Evolutionary conservation across 1,140 invertebrate genomes (phyloP).

Genomic region (Littorina saxatilis): DNA sequence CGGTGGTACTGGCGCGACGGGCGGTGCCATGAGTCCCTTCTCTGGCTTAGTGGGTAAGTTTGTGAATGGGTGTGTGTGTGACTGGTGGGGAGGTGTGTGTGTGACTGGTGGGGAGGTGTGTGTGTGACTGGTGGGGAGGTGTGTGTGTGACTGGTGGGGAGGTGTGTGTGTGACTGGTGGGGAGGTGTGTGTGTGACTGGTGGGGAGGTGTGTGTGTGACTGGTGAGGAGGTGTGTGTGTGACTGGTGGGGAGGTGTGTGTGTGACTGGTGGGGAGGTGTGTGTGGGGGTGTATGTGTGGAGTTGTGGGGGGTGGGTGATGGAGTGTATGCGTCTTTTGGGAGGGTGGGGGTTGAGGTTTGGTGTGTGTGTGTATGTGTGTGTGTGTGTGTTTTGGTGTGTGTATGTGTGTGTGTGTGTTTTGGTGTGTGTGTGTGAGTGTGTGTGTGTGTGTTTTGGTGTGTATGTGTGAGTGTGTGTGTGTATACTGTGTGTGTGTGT

Average conservation of each 20-base stretch:
- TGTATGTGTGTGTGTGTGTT: background rate
- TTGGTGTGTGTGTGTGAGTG: conserved; percentile 9
- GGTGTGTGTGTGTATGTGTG: background rate
- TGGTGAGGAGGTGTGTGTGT: background rate
- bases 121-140: background rate
- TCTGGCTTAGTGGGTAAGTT: no score
- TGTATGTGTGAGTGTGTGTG: background rate
- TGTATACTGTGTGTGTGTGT: conserved; percentile 6
- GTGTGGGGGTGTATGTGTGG: background rate
- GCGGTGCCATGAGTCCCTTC: background rate
- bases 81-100: background rate
- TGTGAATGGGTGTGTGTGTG: no score
- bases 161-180: no score
- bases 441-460: conserved; percentile 18
- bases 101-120: no score
- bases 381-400: conserved; percentile 2
- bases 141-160: background rate
- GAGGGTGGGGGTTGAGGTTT: background rate
- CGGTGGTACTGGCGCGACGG: background rate
- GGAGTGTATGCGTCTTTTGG: background rate
- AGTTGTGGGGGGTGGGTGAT: conserved; percentile 13
- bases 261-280: background rate
- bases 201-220: background rate
- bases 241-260: no score
- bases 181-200: background rate